These are phyloP conservation scores for Tryphoninae sp. DNA, from an alignment of 2,888 invertebrate genomes.

Conservation along the genomic window DNA sequence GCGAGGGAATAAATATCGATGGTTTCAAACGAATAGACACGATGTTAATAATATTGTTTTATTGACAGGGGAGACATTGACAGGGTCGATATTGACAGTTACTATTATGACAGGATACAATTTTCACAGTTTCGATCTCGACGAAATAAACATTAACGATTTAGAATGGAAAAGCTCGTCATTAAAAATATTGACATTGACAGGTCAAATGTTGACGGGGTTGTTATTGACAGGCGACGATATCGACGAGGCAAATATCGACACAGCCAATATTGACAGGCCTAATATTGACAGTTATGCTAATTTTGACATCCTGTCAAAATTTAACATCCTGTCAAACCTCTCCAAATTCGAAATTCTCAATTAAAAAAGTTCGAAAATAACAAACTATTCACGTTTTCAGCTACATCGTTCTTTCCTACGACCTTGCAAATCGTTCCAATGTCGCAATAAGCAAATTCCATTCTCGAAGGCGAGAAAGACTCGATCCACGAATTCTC, in stretches of 20 bases:
- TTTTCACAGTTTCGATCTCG: no score
- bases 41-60: no score
- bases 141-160: no score
- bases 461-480: background rate
- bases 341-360: no score
- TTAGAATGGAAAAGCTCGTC: no score
- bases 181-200: no score
- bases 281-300: background rate
- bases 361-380: background rate
- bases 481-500: background rate
- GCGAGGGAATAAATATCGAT: background rate
- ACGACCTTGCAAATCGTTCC: slow-evolving; percentile 19
- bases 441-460: background rate
- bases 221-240: background rate
- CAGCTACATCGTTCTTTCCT: background rate
- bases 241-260: background rate
- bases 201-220: background rate
- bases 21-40: no score
- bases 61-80: no score
- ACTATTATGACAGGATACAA: no score
- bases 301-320: no score
- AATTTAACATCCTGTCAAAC: no score
- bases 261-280: background rate
- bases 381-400: background rate
- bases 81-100: no score